phyloP scores from a whole-genome alignment of 2,888 invertebrate genomes.

The Lumbricus terrestris region DNA sequence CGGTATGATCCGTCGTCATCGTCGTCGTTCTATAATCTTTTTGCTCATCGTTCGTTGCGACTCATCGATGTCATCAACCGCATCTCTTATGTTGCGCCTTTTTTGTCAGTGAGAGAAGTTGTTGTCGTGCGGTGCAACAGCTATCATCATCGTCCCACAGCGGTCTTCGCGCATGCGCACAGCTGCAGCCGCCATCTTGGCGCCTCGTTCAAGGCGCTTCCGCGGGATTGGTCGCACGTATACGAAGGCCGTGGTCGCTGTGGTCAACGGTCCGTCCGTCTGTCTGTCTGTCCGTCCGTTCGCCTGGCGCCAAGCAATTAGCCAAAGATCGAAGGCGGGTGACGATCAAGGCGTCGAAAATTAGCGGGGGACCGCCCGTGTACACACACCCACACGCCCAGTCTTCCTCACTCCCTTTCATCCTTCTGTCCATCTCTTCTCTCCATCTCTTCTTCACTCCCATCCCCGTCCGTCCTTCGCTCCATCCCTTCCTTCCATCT shows the following conservation, averaged over 20 bases:
- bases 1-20: background rate
- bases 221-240: background rate
- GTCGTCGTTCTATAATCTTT: background rate
- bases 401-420: background rate
- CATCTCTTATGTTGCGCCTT: background rate
- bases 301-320: background rate
- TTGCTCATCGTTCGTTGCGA: background rate
- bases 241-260: background rate
- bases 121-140: too few relatives aligned
- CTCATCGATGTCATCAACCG: background rate
- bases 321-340: background rate
- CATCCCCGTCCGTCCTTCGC: too few relatives aligned
- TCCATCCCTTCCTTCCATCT: too few relatives aligned
- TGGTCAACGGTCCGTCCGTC: background rate
- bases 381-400: background rate
- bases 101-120: background rate
- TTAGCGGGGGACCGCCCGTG: background rate
- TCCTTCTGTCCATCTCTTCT: too few relatives aligned
- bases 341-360: background rate
- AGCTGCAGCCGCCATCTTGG: background rate
- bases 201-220: background rate
- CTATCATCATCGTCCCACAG: background rate
- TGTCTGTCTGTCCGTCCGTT: background rate
- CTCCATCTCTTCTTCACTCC: too few relatives aligned
- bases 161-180: background rate